phyloP scores from a whole-genome alignment of 1,140 invertebrate genomes.

The Mizuhopecten yessoensis region DNA sequence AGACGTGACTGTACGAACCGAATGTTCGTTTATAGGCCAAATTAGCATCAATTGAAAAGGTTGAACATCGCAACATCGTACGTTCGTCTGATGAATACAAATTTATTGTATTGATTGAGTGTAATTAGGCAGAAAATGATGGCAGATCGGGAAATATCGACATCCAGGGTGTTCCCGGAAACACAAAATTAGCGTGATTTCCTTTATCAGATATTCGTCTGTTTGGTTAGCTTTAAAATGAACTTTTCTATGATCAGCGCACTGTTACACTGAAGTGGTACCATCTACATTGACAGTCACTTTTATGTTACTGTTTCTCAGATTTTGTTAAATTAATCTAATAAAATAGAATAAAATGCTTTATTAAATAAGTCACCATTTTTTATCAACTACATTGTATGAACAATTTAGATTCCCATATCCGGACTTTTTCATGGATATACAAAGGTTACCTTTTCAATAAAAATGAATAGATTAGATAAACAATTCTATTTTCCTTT shows the following conservation, averaged over 20 bases:
- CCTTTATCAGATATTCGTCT: background rate
- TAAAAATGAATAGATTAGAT: no score
- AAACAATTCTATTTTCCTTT: no score
- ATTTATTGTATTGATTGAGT: conserved; percentile 58
- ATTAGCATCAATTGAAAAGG: conserved; percentile 73
- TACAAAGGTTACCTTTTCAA: no score
- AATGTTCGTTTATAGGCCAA: conserved; percentile 67
- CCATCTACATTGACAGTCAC: no score
- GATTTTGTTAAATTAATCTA: no score
- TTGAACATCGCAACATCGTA: conserved; percentile 59
- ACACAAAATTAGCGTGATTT: conserved; percentile 57
- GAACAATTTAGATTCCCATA: background rate
- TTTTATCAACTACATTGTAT: background rate
- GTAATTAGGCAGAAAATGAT: conserved; percentile 62
- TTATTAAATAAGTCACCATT: background rate
- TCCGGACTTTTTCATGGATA: no score
- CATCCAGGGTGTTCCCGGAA: conserved; percentile 63
- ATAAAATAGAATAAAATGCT: no score
- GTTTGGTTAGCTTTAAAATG: conserved; percentile 22
- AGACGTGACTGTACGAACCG: conserved; percentile 44
- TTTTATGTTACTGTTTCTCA: no score
- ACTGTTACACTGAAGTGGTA: no score
- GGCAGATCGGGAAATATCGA: conserved; percentile 58
- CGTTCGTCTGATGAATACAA: conserved; percentile 64
- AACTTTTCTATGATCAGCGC: no score